Percentiles rank a stretch among this genome's conserved stretches.
phyloP scores from a whole-genome alignment of 2,113 vertebrate genomes.

The Myrmecophaga tridactyla region DNA sequence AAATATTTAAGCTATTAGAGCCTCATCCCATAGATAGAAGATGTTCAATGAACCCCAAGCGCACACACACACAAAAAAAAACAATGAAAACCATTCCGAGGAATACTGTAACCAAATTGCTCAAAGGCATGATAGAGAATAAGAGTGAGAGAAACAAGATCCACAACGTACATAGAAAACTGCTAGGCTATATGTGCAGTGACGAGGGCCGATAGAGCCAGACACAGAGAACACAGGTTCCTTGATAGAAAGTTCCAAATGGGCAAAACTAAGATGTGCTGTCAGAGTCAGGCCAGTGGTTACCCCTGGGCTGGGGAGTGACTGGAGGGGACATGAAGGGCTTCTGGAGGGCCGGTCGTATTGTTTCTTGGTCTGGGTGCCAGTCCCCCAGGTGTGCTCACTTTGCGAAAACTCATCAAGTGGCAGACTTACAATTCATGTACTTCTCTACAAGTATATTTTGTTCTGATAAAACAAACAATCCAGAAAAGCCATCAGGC shows the following conservation, averaged over 20 bases:
- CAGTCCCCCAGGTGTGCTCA: not conserved
- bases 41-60: not conserved
- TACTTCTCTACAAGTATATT: not conserved
- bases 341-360: not conserved
- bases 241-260: not conserved
- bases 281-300: not conserved
- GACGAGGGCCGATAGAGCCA: not conserved
- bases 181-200: not conserved
- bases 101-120: not conserved
- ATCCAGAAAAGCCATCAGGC: not conserved
- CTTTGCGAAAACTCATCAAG: not conserved
- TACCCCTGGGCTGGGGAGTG: not conserved
- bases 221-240: no score
- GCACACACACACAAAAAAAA: no score
- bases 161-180: not conserved
- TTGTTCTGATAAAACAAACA: not conserved
- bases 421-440: not conserved
- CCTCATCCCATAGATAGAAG: not conserved
- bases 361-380: not conserved
- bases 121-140: not conserved
- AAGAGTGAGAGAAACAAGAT: not conserved
- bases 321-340: not conserved
- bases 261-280: not conserved
- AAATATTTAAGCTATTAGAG: not conserved
- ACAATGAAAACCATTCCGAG: not conserved